Evolutionary conservation across 2,888 invertebrate genomes (phyloP).

Genomic region (Acheta domesticus): DNA sequence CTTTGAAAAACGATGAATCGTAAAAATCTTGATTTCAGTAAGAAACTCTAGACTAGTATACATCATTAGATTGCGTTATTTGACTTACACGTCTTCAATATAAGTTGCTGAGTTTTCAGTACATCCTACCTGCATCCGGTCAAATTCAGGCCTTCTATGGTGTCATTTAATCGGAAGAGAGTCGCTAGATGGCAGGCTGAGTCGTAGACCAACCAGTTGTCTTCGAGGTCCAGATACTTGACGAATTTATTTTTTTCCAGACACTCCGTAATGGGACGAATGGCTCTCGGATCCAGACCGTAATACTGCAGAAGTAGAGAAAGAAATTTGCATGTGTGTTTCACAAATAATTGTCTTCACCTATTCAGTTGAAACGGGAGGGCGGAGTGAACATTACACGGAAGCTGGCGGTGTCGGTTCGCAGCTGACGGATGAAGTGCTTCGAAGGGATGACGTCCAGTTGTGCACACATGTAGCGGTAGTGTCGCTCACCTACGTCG

Average conservation of each 20-base stretch:
- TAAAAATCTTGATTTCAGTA: too few relatives aligned
- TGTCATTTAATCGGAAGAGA: conserved; percentile 46
- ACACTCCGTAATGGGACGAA: conserved; percentile 45
- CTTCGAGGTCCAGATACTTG: conserved; percentile 44
- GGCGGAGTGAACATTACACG: background rate
- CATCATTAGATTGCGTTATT: too few relatives aligned
- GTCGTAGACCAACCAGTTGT: conserved; percentile 47
- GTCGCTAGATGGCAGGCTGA: conserved; percentile 46
- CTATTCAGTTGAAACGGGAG: too few relatives aligned
- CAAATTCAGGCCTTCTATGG: conserved; percentile 45
- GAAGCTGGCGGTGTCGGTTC: background rate
- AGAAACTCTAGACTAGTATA: too few relatives aligned
- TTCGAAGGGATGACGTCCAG: background rate
- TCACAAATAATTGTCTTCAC: too few relatives aligned
- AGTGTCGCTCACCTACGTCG: background rate
- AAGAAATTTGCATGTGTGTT: too few relatives aligned
- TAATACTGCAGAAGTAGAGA: conserved; percentile 43
- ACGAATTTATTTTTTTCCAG: conserved; percentile 46
- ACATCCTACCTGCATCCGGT: conserved; percentile 44
- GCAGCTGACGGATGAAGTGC: background rate
- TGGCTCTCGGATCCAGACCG: conserved; percentile 45
- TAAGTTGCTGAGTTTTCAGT: too few relatives aligned
- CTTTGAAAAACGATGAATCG: too few relatives aligned
- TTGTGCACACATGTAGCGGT: background rate
- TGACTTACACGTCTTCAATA: too few relatives aligned